These are phyloP conservation scores for Sisyra nigra DNA, from an alignment of 2,888 invertebrate species.

Conservation along the genomic window DNA sequence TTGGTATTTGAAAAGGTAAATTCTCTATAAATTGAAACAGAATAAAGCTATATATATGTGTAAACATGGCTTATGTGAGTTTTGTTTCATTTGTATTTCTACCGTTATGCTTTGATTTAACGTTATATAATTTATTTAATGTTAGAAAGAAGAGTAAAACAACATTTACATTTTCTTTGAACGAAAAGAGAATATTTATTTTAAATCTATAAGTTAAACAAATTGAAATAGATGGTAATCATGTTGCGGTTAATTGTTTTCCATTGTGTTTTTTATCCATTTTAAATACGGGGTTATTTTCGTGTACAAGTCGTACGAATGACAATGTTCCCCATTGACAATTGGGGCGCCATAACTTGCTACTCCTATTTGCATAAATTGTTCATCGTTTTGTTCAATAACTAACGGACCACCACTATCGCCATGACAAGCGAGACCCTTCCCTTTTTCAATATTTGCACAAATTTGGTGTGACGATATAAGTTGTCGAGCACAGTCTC, in stretches of 20 bases:
- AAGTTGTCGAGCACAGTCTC: not conserved
- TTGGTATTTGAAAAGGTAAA: too few relatives aligned
- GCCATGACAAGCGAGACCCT: not conserved
- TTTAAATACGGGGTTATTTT: not conserved
- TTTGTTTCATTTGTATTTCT: too few relatives aligned
- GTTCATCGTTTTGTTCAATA: not conserved
- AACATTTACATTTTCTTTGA: too few relatives aligned
- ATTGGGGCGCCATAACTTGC: constrained; percentile 3
- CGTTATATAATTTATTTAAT: too few relatives aligned
- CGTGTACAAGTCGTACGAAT: constrained; percentile 3
- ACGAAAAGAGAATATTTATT: too few relatives aligned
- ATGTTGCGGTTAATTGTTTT: not conserved
- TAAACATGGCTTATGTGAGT: too few relatives aligned
- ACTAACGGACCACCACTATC: constrained; percentile 4
- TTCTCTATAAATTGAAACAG: too few relatives aligned
- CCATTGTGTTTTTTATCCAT: constrained; percentile 3
- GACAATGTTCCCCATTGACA: constrained; percentile 1
- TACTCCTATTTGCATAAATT: constrained; percentile 2
- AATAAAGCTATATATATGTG: too few relatives aligned
- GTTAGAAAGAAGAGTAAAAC: too few relatives aligned
- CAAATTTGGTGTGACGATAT: constrained; percentile 3
- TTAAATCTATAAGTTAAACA: too few relatives aligned
- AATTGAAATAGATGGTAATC: too few relatives aligned
- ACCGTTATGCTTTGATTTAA: too few relatives aligned
- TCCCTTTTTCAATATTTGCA: not conserved